phyloP scores from a whole-genome alignment of 2,113 vertebrate genomes.

The Vulpes ferrilata region DNA sequence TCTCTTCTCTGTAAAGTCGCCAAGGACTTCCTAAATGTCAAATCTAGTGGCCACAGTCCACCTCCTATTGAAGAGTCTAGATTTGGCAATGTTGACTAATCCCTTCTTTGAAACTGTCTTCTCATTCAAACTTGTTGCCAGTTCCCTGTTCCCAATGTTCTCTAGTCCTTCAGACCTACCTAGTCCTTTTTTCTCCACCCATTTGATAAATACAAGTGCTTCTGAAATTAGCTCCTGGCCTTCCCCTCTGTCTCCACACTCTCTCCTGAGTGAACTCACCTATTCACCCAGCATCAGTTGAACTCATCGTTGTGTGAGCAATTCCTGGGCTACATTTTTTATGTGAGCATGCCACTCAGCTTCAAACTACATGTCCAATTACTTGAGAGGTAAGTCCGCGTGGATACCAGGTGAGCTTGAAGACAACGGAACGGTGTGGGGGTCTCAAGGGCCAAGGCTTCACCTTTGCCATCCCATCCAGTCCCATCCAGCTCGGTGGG shows the following conservation, averaged over 20 bases:
- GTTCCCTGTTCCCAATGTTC: background rate
- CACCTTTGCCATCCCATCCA: background rate
- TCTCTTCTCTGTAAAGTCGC: background rate
- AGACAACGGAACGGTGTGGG: background rate
- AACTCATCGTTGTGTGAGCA: background rate
- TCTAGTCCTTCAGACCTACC: background rate
- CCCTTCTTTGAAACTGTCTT: background rate
- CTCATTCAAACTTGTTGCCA: background rate
- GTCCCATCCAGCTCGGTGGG: background rate
- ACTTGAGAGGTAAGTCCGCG: background rate
- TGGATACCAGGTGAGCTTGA: background rate
- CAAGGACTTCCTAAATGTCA: background rate
- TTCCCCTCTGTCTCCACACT: background rate
- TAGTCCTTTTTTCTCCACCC: background rate
- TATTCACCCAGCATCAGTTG: background rate
- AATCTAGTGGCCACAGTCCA: background rate
- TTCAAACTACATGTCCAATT: constrained; percentile 17
- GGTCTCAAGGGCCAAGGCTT: background rate
- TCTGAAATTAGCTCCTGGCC: constrained; percentile 7
- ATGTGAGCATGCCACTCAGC: background rate
- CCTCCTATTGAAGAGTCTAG: constrained; percentile 14
- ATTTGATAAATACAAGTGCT: background rate
- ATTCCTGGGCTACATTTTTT: background rate
- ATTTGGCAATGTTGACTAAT: background rate
- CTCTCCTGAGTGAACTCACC: background rate